Percentiles rank a stretch among this genome's conserved stretches.
Evolutionary conservation across 2,113 vertebrate genomes (phyloP).

Genomic region (Eidolon helvum): DNA sequence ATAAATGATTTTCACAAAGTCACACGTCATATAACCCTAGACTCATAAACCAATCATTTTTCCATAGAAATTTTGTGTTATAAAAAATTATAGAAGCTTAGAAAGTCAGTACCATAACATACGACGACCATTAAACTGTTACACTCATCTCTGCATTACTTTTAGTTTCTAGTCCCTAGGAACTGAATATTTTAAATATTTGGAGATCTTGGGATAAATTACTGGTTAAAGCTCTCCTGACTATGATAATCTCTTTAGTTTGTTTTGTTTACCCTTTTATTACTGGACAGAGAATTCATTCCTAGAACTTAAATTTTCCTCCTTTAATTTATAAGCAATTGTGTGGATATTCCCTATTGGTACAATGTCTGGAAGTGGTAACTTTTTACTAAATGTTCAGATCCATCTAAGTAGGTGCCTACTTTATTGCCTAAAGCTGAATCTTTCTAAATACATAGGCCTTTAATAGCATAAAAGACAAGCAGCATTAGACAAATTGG

Average conservation of each 20-base stretch:
- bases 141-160: neutral
- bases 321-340: neutral
- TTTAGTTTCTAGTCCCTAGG: neutral
- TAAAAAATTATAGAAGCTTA: neutral
- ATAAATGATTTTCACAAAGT: neutral
- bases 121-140: neutral
- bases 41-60: neutral
- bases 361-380: neutral
- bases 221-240: neutral
- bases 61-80: neutral
- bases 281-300: neutral
- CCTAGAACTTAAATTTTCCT: neutral
- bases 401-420: neutral
- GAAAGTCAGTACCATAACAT: neutral
- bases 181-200: neutral
- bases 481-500: neutral
- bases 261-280: neutral
- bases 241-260: neutral
- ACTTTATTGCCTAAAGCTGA: neutral
- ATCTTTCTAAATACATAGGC: neutral
- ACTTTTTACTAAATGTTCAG: neutral
- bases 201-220: neutral
- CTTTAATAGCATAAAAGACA: neutral
- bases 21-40: neutral
- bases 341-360: neutral